A percentile compares a stretch with the other conserved stretches of the same genome.
Conservation (phyloP, 2,888 invertebrate species). For the Apotomis betuletana region DNA sequence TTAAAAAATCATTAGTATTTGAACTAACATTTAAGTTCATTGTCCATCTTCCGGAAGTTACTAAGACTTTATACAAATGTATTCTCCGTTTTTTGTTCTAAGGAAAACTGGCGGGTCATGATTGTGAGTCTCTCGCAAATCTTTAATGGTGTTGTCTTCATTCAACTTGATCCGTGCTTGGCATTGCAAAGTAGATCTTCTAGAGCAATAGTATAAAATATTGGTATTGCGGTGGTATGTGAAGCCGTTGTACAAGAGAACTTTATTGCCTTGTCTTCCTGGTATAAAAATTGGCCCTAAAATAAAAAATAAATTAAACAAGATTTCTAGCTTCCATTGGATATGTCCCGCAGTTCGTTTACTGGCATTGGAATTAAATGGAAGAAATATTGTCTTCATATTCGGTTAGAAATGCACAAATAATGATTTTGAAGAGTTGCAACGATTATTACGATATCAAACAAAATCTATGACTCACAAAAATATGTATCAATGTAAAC, state of each 20-base stretch:
- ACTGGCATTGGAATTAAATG: too few species aligned
- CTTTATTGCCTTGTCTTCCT: not conserved
- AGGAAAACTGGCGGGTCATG: slow-evolving; percentile 2
- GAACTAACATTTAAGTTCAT: too few species aligned
- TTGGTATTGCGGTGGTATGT: not conserved
- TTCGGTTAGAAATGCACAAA: too few species aligned
- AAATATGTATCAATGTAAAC: too few species aligned
- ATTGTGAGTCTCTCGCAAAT: slow-evolving; percentile 5
- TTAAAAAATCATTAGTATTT: too few species aligned
- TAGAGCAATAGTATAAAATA: not conserved
- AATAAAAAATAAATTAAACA: not conserved
- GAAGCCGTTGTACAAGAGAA: not conserved
- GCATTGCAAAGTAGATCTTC: not conserved
- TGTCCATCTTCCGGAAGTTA: too few species aligned
- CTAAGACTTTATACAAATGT: not conserved
- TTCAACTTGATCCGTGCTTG: not conserved
- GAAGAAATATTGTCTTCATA: too few species aligned
- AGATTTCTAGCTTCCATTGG: too few species aligned
- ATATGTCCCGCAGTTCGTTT: too few species aligned
- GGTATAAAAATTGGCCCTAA: not conserved
- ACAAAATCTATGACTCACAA: too few species aligned
- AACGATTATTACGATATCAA: too few species aligned
- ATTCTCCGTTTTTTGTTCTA: not conserved
- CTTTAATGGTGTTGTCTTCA: not conserved
- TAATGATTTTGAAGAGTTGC: too few species aligned